Conservation (phyloP, 2,888 invertebrate genomes). For the Mesorhabditis sp. region DNA sequence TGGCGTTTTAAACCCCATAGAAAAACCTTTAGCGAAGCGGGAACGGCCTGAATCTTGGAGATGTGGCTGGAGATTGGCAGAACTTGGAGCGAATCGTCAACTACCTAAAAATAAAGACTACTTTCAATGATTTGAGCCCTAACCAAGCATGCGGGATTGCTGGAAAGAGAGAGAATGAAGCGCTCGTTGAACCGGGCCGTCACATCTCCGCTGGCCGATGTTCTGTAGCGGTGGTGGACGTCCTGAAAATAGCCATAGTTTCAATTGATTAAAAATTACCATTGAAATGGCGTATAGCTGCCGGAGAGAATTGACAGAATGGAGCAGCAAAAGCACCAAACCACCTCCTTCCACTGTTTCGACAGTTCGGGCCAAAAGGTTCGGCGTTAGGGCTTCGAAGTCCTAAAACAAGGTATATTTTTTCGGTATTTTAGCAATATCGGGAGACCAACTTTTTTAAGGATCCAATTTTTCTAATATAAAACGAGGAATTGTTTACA, state of each 20-base stretch:
- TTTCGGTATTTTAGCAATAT: slow-evolving; percentile 3
- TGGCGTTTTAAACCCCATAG: not conserved
- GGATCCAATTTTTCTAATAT: not conserved
- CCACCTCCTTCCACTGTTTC: slow-evolving; percentile 98
- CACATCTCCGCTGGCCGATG: slow-evolving; percentile 86
- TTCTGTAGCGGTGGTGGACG: slow-evolving; percentile 88
- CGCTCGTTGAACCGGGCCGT: slow-evolving; percentile 93
- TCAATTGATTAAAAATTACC: slow-evolving; percentile 60
- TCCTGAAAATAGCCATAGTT: slow-evolving; percentile 65
- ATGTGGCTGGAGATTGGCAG: slow-evolving; percentile 86
- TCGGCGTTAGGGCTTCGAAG: slow-evolving; percentile 95
- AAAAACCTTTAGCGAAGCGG: slow-evolving; percentile 22
- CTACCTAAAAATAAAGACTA: slow-evolving; percentile 67
- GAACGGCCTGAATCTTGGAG: slow-evolving; percentile 69
- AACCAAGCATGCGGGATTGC: slow-evolving; percentile 65
- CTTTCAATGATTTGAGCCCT: not conserved
- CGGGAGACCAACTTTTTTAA: not conserved
- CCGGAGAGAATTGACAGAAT: slow-evolving; percentile 79
- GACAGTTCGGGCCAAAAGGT: slow-evolving; percentile 87
- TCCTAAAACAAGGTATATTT: slow-evolving; percentile 66
- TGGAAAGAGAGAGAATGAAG: slow-evolving; percentile 82
- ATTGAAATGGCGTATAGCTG: slow-evolving; percentile 93
- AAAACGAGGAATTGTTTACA: slow-evolving; percentile 10
- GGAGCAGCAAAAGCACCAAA: slow-evolving; percentile 77
- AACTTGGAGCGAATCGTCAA: slow-evolving; percentile 87